Evolutionary conservation across 2,113 vertebrate species (phyloP), one percentile per base, ranked within the genome.

Genomic region (Rynchops niger): DNA sequence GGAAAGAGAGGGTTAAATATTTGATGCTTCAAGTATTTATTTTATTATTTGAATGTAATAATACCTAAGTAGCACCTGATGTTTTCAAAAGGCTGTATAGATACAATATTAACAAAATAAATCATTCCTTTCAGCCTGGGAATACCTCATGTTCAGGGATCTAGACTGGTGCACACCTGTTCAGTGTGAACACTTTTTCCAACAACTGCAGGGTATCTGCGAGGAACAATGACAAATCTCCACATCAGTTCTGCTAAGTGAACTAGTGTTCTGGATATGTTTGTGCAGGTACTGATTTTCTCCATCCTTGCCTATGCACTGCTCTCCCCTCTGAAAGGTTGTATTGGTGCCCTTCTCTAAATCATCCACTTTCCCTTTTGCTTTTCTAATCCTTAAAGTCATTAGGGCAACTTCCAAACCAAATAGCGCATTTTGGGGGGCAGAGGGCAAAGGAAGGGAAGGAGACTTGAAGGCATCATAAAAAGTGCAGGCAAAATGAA

Each of bases 1-100:
- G 67, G 59, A 81, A 82, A 84, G 62, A 93, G 19, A 81, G 88
- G 67, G 80, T 93, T 96, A 96, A 95, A 89, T 93, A 87, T 91
- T 93, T 87, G 88, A 90, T 89, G 38, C 19, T 91, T 94, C 66
- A 59, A 52, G 63, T 88, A 90, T 58, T 96, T 77, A 69, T 88
- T 89, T 95, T 90, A 86, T 83, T 94, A 86, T 94, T 85, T 72
- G 49, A 83, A 88, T 83, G 38, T 49, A 92, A 59, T 83, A 86
- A 82, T 70, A 86, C 25, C 52, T 83, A 71, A 76, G 25, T 89
- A 83, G 82, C 90, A 92, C 63, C 89, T 95, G 86, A 93, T 76
- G 16, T 59, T 92, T 95, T 93, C 74, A 92, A 87, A 89, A 90
- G 32, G 9, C 15, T 0, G 0, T 53, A 79, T 29, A 89, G 81